Conservation (phyloP, 2,888 invertebrate genomes). For the Drosophila aldrichi region DNA sequence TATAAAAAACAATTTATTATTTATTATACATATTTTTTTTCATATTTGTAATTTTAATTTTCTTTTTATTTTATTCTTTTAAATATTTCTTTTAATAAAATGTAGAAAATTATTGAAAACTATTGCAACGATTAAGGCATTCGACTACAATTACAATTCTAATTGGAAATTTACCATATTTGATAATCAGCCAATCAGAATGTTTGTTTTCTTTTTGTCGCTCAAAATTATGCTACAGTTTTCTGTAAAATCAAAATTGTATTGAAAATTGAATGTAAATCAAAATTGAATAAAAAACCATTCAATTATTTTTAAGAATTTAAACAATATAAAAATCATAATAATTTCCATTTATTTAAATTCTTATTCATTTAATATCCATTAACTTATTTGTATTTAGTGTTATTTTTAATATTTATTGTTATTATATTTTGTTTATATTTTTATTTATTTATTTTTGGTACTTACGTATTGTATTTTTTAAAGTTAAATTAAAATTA, state of each 20-base stretch:
- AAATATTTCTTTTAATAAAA: not conserved
- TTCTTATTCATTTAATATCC: not conserved
- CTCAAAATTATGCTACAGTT: conserved; percentile 1
- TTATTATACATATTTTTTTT: not conserved
- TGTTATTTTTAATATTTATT: too few relatives aligned
- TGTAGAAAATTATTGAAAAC: not conserved
- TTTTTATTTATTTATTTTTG: not conserved
- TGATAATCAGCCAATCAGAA: not conserved
- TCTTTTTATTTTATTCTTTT: not conserved
- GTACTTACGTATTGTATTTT: too few relatives aligned
- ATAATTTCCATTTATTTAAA: not conserved
- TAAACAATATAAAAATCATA: too few relatives aligned
- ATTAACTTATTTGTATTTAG: not conserved
- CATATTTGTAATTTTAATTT: not conserved
- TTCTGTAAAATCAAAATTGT: too few relatives aligned
- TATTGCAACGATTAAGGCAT: not conserved
- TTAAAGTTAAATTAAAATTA: too few relatives aligned
- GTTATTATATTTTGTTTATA: not conserved
- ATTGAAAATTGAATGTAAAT: too few relatives aligned
- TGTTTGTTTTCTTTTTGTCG: not conserved
- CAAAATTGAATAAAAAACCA: too few relatives aligned
- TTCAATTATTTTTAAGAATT: too few relatives aligned
- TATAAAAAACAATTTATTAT: too few relatives aligned
- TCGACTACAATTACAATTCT: not conserved
- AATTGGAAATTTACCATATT: not conserved